These are phyloP conservation scores for Drosophila micromelanica DNA, from an alignment of 1,140 invertebrate species.

Conservation along the genomic window DNA sequence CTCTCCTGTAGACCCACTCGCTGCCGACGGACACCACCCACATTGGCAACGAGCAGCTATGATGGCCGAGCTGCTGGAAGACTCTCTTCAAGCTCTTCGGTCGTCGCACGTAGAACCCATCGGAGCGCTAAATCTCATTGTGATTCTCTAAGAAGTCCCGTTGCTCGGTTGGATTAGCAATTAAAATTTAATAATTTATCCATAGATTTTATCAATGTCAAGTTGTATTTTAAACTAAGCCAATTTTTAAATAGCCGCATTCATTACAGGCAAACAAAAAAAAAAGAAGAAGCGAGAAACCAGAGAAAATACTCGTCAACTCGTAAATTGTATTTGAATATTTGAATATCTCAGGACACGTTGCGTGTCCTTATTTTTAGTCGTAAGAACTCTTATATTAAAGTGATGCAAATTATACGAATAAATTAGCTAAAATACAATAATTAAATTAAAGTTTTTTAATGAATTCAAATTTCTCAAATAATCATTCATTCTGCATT, in stretches of 20 bases:
- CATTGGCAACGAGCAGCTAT: slow-evolving; percentile 84
- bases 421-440: slow-evolving; percentile 34
- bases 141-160: slow-evolving; percentile 54
- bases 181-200: slow-evolving; percentile 12
- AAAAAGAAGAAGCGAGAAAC: not conserved
- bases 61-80: slow-evolving; percentile 71
- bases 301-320: slow-evolving; percentile 10
- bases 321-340: slow-evolving; percentile 42
- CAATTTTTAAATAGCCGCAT: slow-evolving; percentile 24
- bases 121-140: slow-evolving; percentile 43
- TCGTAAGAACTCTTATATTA: slow-evolving; percentile 19
- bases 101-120: slow-evolving; percentile 56
- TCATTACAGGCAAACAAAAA: slow-evolving; percentile 28
- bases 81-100: slow-evolving; percentile 48
- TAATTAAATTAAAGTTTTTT: not conserved
- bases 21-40: slow-evolving; percentile 84
- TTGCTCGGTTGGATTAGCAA: slow-evolving; percentile 49
- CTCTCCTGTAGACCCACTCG: slow-evolving; percentile 72
- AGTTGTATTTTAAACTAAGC: slow-evolving; percentile 50
- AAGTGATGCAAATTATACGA: slow-evolving; percentile 39
- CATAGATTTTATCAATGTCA: slow-evolving; percentile 22
- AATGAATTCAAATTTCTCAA: not conserved
- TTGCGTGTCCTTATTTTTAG: slow-evolving; percentile 23
- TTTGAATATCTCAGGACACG: slow-evolving; percentile 23
- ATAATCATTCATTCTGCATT: not conserved